Evolutionary conservation across 2,888 invertebrate species (phyloP), one percentile per base, ranked within the genome.

Genomic region (Oligia latruncula): DNA sequence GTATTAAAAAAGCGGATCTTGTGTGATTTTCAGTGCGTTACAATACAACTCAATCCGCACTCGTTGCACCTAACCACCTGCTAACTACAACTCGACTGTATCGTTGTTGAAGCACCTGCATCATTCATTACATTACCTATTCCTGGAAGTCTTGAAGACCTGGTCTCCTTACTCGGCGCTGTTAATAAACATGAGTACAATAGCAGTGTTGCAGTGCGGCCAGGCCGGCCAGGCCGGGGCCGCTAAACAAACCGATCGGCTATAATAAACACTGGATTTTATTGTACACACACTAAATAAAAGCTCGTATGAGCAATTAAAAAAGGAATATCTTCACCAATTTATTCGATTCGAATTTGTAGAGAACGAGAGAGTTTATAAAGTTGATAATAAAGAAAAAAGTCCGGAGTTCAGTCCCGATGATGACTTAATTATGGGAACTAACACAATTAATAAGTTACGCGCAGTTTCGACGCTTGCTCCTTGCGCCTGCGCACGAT

Each of bases 391-490:
- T 83, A 88, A 88, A 89, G 84, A 83, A 88, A 87, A 89, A 89
- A 84, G 72, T 75, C 64, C 60, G 74, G 35, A 65, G 78, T 76
- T 80, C 81, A 77, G 77, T 73, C 75, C 68, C 81, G 83, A 86
- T 89, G 84, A 89, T 89, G 89, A 85, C 89, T 89, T 89, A 89
- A 89, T 89, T 89, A 89, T 89, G 89, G 89, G 89, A 89, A 89
- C 89, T 88, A 88, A 87, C 80, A 89, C 89, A 89, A 89, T 89
- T 89, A 89, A 88, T 85, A 86, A 80, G 86, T 85, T 77, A 82
- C 62, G 82, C 77, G 86, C 64, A 76, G 55, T 85, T 77, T 82
- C 64, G 74, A 70, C 78, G 68, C 40, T 20, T 23, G 73, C 76
- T 62, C 72, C 49, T 40, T 74, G 80, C 74, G 79, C 74, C 52